Evolutionary conservation across 2,888 invertebrate species (phyloP).

Genomic region (Acronicta leporina): DNA sequence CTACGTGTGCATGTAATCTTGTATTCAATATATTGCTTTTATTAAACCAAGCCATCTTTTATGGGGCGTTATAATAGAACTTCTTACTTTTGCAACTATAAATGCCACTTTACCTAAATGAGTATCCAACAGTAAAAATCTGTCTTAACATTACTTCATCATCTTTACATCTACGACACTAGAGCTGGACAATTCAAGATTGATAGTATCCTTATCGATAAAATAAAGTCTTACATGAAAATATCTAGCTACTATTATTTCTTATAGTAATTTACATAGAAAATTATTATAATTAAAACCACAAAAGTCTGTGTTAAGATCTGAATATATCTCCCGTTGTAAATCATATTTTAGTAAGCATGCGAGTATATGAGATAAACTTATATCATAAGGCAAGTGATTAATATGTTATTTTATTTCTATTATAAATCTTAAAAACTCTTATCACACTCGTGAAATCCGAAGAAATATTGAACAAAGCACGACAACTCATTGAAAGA

Average conservation of each 20-base stretch:
- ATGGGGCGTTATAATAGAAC: conserved; percentile 42
- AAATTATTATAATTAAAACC: conserved; percentile 58
- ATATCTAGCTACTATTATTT: conserved; percentile 63
- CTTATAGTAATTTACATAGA: conserved; percentile 62
- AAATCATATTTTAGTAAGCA: conserved; percentile 68
- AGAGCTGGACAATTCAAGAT: conserved; percentile 67
- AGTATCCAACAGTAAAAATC: conserved; percentile 63
- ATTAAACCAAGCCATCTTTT: conserved; percentile 44
- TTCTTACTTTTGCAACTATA: conserved; percentile 44
- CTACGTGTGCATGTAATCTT: conserved; percentile 51
- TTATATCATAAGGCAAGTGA: conserved; percentile 79
- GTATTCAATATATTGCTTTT: conserved; percentile 47
- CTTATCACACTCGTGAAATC: conserved; percentile 63
- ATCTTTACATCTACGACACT: conserved; percentile 59
- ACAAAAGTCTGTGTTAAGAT: conserved; percentile 41
- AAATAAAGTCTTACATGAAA: conserved; percentile 66
- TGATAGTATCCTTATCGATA: conserved; percentile 66
- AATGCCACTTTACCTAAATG: conserved; percentile 57
- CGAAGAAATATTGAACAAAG: conserved; percentile 60
- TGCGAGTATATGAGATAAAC: conserved; percentile 77
- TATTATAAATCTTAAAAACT: conserved; percentile 41
- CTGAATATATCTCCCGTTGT: conserved; percentile 44
- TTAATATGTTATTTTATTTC: conserved; percentile 56
- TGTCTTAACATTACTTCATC: conserved; percentile 58
- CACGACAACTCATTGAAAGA: conserved; percentile 54